A percentile compares a stretch with the other conserved stretches of the same genome.
phyloP scores from a whole-genome alignment of 1,140 invertebrate genomes.

The Pachyrhynchus sulphureomaculatus region DNA sequence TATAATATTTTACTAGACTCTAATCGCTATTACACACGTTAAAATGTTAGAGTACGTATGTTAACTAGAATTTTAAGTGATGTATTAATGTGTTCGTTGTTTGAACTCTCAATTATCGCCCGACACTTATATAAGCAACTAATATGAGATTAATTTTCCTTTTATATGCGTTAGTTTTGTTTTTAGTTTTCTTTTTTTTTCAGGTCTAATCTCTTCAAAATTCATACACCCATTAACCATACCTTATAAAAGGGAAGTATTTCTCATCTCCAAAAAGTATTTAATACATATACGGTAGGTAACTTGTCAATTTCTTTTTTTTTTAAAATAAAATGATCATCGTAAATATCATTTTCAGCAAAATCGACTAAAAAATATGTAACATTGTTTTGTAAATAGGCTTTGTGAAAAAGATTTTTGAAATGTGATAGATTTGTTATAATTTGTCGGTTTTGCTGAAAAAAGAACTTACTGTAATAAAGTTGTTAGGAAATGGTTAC shows the following conservation, averaged over 20 bases:
- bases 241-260: background rate
- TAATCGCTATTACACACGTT: too few species aligned
- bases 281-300: conserved; percentile 10
- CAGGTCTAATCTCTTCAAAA: too few species aligned
- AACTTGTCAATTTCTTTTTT: conserved; percentile 17
- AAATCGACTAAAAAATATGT: conserved; percentile 15
- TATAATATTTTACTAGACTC: too few species aligned
- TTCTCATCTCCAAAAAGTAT: conserved; percentile 4
- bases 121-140: too few species aligned
- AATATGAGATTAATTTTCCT: too few species aligned
- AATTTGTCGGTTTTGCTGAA: background rate
- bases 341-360: conserved; percentile 15
- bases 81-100: too few species aligned
- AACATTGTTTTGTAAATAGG: conserved; percentile 27
- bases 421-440: conserved; percentile 16
- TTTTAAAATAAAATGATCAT: background rate
- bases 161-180: too few species aligned
- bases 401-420: conserved; percentile 15
- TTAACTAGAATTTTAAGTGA: too few species aligned
- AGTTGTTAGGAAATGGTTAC: conserved; percentile 16
- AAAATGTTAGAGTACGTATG: too few species aligned
- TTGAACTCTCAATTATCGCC: too few species aligned
- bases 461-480: background rate
- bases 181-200: too few species aligned
- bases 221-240: background rate